Percentiles rank a stretch among this genome's conserved stretches.
These are phyloP conservation scores for Subanguina moxae DNA, from an alignment of 1,140 invertebrate species.

Conservation along the genomic window DNA sequence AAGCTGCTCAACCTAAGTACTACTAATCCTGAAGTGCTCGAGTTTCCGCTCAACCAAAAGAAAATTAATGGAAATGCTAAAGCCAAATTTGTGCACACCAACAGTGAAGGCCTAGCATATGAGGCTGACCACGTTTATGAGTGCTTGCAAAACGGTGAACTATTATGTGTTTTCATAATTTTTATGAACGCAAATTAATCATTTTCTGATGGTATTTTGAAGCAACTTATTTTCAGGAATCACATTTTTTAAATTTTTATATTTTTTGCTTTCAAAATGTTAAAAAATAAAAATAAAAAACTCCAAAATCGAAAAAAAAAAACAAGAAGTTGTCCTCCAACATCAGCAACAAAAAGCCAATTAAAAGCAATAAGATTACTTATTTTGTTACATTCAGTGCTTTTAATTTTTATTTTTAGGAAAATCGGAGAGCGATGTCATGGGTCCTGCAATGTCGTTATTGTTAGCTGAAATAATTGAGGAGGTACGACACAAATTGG, in stretches of 20 bases:
- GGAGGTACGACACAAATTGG: conserved; percentile 27
- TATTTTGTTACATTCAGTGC: no score
- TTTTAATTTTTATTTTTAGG: background rate
- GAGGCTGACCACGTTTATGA: conserved; percentile 71
- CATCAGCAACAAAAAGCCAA: no score
- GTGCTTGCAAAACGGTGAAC: conserved; percentile 64
- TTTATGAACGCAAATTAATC: no score
- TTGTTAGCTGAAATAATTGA: conserved; percentile 28
- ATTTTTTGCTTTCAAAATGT: no score
- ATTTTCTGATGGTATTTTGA: no score
- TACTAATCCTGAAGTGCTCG: conserved; percentile 2
- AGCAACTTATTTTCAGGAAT: no score
- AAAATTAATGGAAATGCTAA: conserved; percentile 7
- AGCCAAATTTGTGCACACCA: conserved; percentile 59
- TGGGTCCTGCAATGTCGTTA: conserved; percentile 19
- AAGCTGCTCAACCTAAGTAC: conserved; percentile 2
- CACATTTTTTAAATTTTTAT: no score
- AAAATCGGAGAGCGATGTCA: conserved; percentile 19
- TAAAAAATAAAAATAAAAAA: no score
- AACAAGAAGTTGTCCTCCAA: no score
- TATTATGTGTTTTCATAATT: no score
- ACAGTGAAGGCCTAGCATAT: conserved; percentile 71
- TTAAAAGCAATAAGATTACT: no score
- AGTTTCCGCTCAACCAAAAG: conserved; percentile 9
- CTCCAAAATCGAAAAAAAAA: no score